Percentiles rank a stretch among this genome's conserved stretches.
phyloP scores from a whole-genome alignment of 2,888 invertebrate species.

The Hirtodrosophila duncani region DNA sequence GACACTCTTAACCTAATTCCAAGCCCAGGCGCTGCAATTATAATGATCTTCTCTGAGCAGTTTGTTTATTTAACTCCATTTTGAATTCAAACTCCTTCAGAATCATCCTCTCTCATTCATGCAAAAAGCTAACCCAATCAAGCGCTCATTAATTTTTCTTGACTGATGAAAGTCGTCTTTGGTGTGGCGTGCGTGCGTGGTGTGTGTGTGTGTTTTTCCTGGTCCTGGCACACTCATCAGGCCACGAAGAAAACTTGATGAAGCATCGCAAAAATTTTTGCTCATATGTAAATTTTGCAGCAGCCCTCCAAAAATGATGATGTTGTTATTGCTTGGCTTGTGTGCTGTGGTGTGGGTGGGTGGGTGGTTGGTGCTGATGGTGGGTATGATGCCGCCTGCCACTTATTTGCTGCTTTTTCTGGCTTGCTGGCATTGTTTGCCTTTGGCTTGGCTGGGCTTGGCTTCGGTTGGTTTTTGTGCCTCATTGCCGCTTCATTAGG shows the following conservation, averaged over 20 bases:
- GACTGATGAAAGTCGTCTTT: constrained; percentile 29
- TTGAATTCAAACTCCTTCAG: too few species aligned
- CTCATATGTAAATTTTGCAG: constrained; percentile 50
- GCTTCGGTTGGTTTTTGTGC: constrained; percentile 4
- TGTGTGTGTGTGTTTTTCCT: background rate
- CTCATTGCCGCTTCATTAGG: constrained; percentile 62
- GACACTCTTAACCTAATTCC: too few species aligned
- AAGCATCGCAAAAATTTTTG: constrained; percentile 51
- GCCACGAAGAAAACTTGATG: constrained; percentile 26
- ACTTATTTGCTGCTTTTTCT: background rate
- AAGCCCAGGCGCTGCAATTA: too few species aligned
- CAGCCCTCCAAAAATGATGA: background rate
- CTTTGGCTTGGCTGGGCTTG: constrained; percentile 2
- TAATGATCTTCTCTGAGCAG: too few species aligned
- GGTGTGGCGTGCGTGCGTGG: background rate
- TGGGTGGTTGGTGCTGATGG: constrained; percentile 8
- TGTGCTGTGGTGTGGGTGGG: constrained; percentile 11
- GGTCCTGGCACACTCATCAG: background rate
- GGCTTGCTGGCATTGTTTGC: constrained; percentile 15
- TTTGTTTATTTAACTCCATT: too few species aligned
- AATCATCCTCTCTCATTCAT: too few species aligned
- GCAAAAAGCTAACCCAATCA: constrained; percentile 55
- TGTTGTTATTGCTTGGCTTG: constrained; percentile 4
- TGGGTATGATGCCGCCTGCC: constrained; percentile 7
- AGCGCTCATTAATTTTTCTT: constrained; percentile 50